Evolutionary conservation across 2,888 invertebrate species (phyloP).

Genomic region (Tyria jacobaeae): DNA sequence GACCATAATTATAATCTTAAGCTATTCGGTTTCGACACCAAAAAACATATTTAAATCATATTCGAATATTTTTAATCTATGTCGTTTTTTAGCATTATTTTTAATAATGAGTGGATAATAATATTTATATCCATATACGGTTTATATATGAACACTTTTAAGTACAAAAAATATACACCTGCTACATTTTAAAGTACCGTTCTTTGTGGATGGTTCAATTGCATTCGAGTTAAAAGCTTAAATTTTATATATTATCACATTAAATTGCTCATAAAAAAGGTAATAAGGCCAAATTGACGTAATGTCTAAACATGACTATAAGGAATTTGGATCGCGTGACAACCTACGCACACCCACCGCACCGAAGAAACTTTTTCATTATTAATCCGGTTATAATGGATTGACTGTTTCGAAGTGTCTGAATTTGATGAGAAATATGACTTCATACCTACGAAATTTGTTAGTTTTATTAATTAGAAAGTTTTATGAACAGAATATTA

Average conservation of each 20-base stretch:
- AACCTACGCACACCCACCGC: conserved; percentile 22
- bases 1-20: too few relatives aligned
- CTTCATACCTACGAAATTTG: neutral
- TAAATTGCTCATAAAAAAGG: conserved; percentile 35
- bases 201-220: conserved; percentile 40
- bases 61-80: too few relatives aligned
- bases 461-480: neutral
- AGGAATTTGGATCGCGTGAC: conserved; percentile 34
- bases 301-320: conserved; percentile 38
- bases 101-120: too few relatives aligned
- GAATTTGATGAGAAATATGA: conserved; percentile 5
- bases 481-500: neutral
- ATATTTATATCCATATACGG: conserved; percentile 9
- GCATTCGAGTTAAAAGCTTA: conserved; percentile 32
- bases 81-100: too few relatives aligned
- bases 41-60: too few relatives aligned
- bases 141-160: conserved; percentile 7
- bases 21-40: too few relatives aligned
- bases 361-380: conserved; percentile 19
- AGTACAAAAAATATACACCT: conserved; percentile 11
- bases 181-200: conserved; percentile 22
- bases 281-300: conserved; percentile 46
- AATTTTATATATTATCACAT: conserved; percentile 35
- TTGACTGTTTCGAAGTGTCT: conserved; percentile 1
- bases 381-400: conserved; percentile 21